Percentiles rank a stretch among this genome's conserved stretches.
Evolutionary conservation across 1,140 invertebrate genomes (phyloP).

Genomic region (Zaprionus africanus): DNA sequence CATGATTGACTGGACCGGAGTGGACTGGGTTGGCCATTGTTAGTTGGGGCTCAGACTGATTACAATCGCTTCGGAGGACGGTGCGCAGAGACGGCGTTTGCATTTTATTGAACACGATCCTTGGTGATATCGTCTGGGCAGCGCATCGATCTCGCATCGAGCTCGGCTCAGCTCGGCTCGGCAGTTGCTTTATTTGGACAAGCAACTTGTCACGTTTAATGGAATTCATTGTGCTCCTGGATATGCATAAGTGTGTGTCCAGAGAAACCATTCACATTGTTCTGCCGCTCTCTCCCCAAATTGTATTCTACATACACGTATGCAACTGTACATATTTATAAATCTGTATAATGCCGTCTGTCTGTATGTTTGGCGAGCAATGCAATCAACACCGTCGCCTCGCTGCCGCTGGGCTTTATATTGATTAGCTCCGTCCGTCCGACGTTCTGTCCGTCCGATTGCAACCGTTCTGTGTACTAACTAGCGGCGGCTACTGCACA

Average conservation of each 20-base stretch:
- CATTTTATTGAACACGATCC: conserved; percentile 80
- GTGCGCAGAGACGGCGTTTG: conserved; percentile 49
- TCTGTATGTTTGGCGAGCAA: conserved; percentile 23
- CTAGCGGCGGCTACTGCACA: conserved; percentile 74
- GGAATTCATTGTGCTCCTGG: conserved; percentile 57
- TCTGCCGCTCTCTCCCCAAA: conserved; percentile 11
- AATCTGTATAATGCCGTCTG: conserved; percentile 1
- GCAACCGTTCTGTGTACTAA: conserved; percentile 73
- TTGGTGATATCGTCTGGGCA: conserved; percentile 50
- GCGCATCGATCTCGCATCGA: conserved; percentile 50
- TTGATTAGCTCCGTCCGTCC: conserved; percentile 78
- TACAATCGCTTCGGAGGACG: conserved; percentile 42
- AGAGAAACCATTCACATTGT: conserved; percentile 20
- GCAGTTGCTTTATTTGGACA: conserved; percentile 73
- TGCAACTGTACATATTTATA: not conserved
- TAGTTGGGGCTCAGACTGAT: conserved; percentile 43
- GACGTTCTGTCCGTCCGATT: conserved; percentile 64
- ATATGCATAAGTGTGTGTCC: conserved; percentile 20
- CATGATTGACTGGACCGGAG: conserved; percentile 48
- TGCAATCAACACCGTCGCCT: conserved; percentile 49
- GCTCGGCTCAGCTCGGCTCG: conserved; percentile 40
- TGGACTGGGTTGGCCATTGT: conserved; percentile 57
- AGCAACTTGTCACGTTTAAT: conserved; percentile 82
- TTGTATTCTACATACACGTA: conserved; percentile 13
- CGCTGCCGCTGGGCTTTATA: conserved; percentile 33